Evolutionary conservation across 2,888 invertebrate species (phyloP), one percentile per base, ranked within the genome.

Genomic region (Eupithecia vulgata): DNA sequence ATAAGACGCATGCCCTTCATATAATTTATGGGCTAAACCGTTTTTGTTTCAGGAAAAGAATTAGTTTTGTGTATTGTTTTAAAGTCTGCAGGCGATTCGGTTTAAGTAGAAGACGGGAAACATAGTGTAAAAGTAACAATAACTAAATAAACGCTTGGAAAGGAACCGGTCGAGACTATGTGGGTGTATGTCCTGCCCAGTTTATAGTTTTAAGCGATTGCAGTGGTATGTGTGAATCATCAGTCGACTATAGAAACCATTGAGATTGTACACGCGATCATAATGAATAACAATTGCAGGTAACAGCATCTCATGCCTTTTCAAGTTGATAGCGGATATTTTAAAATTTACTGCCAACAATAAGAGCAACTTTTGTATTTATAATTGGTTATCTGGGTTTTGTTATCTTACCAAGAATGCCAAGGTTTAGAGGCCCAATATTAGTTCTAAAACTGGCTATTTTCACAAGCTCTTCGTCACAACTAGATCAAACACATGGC

Each of bases 161-260:
- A 69, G 35, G 62, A 68, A 74, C 67, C 66, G 42, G 69, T 71
- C 67, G 66, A 69, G 66, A 59, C 67, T 45, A 61, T 21, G 71
- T 74, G 69, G 71, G 74, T 59, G 71, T 74, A 34, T 64, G 21
- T 57, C 48, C 21, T 68, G 68, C 17, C 34, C 34, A 57, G 40
- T 68, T 68, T 21, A 37, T 70, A 68, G 74, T 65, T 68, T 68
- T 59, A 68, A 65, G 30, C 37, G 59, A 65, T 68, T 61, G 48
- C 73, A 73, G 40, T 34, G 42, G 25, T 57, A 57, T 57, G 67
- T 68, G 45, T 66, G 68, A 70, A 68, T 74, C 71, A 68, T 68
- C 48, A 68, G 71, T 61, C 64, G 64, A 67, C 35, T 42, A 42
- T 40, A 34, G 57, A 35, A 68, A 68, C 66, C 42, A 71, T 57